Evolutionary conservation across 2,888 invertebrate genomes (phyloP), one percentile per base, ranked within the genome.

Genomic region (Maniola hyperantus): DNA sequence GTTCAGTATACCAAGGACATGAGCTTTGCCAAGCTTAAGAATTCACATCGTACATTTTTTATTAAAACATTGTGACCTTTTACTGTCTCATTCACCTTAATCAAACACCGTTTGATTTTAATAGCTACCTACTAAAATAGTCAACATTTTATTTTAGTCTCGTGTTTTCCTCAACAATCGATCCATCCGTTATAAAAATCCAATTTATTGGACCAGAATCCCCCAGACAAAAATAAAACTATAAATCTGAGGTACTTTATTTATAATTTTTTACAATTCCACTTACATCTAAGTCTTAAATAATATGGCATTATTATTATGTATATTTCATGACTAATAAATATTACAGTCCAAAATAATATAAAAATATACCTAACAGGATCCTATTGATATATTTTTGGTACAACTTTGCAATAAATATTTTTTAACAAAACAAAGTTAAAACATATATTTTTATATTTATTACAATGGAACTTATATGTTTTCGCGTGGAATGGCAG

Each of bases 241-340:
- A 67, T 53, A 54, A 54, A 60, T 46, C 71, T 66, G 73, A 76
- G 75, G 76, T 76, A 79, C 71, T 81, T 79, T 80, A 82, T 76
- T 82, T 69, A 61, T 72, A 54, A 70, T 63, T 66, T 53, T 70
- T 68, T 63, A 65, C 68, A 71, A 67, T 63, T 69, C 65, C 67
- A 72, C 39, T 70, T 67, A 69, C 63, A 68, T 58, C 71, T 75
- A 72, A 70, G 20, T 39, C 69, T 73, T 74, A 75, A 68, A 68
- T 72, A 68, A 67, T 74, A 74, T 74, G 71, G 74, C 73, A 72
- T 65, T 71, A 64, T 65, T 71, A 64, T 68, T 68, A 71, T 69
- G 59, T 70, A 70, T 72, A 65, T 73, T 65, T 59, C 18, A 54
- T 48, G 54, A 65, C 54, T 65, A 53, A 48, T 63, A 68, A 72